Base-by-base conservation (phyloP, 2,888 invertebrate species). In the Callyntrura sp. region DNA sequence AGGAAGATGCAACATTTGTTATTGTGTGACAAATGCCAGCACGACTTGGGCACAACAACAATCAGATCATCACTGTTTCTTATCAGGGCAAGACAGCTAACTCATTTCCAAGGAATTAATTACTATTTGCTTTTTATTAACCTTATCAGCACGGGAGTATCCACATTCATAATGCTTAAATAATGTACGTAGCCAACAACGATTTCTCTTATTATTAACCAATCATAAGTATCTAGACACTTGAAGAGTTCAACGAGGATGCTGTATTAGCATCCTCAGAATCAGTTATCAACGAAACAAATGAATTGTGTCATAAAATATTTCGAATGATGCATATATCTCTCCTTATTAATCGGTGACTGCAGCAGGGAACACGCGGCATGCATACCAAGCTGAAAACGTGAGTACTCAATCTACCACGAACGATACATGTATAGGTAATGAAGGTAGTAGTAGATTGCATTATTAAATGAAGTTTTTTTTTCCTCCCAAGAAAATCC, bases 281-380 rank as follows among this genome's bases (percentile, higher is more conserved):
- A 60, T n/a, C 57, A 20, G 3, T n/a, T 2, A 65, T 28, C 28
- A 68, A 12, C 43, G 11, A 25, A 43, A 45, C 70, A 45, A 73
- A 73, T 45, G 70, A 73, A 73, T 45, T 73, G 43, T 73, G 45
- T 45, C 17, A 48, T 43, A 73, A 51, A 8, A 45, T 45, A 14
- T n/a, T 35, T 35, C 6, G 35, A 35, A 35, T 35, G 35, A 2
- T 4, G 35, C 35, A 35, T 35, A 35, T 35, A 4, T 35, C 43
- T 73, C 70, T 73, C 6, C 20, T 73, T 45, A 73, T 45, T 20
- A 73, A 20, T 73, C 45, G 70, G 3, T 73, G 20, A 45, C 11
- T 8, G 11, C 9, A 11, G 62, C 62, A 68, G 11, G 0, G 28
- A 51, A n/a, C 25, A 6, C 8, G 65, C 25, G 11, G 35, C 2